Percentiles rank a stretch among this genome's conserved stretches.
Evolutionary conservation across 2,113 vertebrate species (phyloP).

Genomic region (Picathartes gymnocephalus): DNA sequence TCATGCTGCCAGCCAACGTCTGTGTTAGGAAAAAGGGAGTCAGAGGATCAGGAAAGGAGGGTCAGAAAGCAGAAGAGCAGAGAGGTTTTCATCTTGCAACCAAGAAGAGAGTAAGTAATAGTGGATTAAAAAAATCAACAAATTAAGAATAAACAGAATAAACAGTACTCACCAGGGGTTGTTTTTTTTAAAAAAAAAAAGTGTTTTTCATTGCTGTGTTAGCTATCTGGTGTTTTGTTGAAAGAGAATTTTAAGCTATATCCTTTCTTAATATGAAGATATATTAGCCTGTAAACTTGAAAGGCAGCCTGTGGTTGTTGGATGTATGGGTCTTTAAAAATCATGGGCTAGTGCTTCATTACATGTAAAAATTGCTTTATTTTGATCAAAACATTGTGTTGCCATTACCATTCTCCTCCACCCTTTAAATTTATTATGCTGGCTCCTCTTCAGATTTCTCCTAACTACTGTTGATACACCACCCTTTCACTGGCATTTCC

Average conservation of each 20-base stretch:
- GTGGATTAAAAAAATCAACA: neutral
- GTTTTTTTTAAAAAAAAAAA: neutral
- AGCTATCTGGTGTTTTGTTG: neutral
- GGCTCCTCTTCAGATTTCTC: conserved; percentile 9
- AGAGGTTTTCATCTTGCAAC: neutral
- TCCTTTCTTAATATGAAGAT: neutral
- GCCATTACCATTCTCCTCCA: conserved; percentile 14
- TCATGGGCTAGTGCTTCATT: neutral
- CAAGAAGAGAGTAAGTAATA: neutral
- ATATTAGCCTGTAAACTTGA: neutral
- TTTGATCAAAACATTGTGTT: conserved; percentile 57
- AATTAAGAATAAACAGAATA: conserved; percentile 13
- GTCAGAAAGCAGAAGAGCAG: neutral
- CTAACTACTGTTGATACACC: neutral
- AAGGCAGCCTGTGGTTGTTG: neutral
- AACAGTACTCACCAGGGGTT: neutral
- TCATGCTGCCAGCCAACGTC: neutral
- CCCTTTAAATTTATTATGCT: conserved; percentile 29
- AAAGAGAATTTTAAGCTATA: neutral
- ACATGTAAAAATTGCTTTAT: neutral
- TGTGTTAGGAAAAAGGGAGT: neutral
- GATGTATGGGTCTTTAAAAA: neutral
- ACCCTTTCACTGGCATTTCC: neutral
- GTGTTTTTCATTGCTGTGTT: neutral
- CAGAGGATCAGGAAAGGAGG: neutral